Evolutionary conservation across 2,888 invertebrate genomes (phyloP).

Genomic region (Meteorus colon): DNA sequence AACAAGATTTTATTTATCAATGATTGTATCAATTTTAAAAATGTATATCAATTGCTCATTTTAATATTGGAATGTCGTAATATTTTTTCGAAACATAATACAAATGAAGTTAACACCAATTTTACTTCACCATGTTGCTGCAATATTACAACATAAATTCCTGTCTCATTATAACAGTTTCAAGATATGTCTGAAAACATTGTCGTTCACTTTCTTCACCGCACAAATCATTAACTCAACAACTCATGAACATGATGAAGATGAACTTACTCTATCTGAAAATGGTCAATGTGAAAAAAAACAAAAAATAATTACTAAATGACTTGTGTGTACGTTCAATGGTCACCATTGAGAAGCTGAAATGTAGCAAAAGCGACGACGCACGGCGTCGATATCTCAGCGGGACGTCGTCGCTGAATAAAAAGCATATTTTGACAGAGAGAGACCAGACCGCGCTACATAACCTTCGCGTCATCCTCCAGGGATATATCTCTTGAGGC

Average conservation of each 20-base stretch:
- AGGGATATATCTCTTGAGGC: slow-evolving; percentile 42
- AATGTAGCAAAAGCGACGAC: slow-evolving; percentile 49
- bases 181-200: no score
- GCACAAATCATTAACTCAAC: neutral
- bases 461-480: slow-evolving; percentile 61
- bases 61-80: no score
- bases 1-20: no score
- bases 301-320: slow-evolving; percentile 13
- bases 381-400: slow-evolving; percentile 59
- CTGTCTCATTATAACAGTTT: no score
- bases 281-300: neutral
- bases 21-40: no score
- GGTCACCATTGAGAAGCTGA: slow-evolving; percentile 18
- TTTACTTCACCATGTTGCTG: no score
- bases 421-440: slow-evolving; percentile 66
- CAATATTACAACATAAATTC: no score
- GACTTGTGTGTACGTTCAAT: slow-evolving; percentile 28
- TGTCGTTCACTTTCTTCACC: neutral
- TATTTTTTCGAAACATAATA: no score
- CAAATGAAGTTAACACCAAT: no score
- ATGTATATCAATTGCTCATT: no score
- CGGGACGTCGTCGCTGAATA: slow-evolving; percentile 57
- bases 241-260: neutral
- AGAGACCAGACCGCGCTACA: slow-evolving; percentile 47
- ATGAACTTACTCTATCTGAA: no score